These are phyloP conservation scores for Phoebastria nigripes DNA, from an alignment of 2,797 vertebrate genomes.

Conservation along the genomic window DNA sequence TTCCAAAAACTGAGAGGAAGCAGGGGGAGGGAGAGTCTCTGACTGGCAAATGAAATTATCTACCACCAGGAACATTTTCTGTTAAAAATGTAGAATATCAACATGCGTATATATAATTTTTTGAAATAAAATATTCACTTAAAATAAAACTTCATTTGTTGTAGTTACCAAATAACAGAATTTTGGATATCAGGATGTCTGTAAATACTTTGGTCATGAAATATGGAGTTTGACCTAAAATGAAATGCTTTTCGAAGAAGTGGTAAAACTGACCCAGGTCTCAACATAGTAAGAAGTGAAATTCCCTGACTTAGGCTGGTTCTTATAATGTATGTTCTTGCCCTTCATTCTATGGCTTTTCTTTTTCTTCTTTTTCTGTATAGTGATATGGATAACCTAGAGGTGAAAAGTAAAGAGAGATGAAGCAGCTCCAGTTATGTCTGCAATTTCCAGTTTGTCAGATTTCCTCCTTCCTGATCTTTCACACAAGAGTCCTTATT, in stretches of 20 bases:
- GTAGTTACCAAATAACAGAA: not conserved
- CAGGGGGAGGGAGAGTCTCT: not conserved
- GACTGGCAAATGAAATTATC: not conserved
- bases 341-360: not conserved
- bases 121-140: not conserved
- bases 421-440: not conserved
- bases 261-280: not conserved
- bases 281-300: not conserved
- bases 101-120: accelerated
- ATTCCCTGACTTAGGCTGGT: not conserved
- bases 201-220: not conserved
- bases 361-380: not conserved
- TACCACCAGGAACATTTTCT: not conserved
- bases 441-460: not conserved
- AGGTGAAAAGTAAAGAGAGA: not conserved
- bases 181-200: not conserved
- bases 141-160: not conserved
- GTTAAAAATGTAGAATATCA: not conserved
- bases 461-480: not conserved
- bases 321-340: not conserved
- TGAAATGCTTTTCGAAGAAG: not conserved
- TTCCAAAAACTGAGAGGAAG: not conserved
- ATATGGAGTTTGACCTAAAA: not conserved
- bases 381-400: not conserved
- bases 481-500: not conserved